Evolutionary conservation across 1,140 invertebrate species (phyloP), one percentile per base, ranked within the genome.

Genomic region (Aphidius gifuensis): DNA sequence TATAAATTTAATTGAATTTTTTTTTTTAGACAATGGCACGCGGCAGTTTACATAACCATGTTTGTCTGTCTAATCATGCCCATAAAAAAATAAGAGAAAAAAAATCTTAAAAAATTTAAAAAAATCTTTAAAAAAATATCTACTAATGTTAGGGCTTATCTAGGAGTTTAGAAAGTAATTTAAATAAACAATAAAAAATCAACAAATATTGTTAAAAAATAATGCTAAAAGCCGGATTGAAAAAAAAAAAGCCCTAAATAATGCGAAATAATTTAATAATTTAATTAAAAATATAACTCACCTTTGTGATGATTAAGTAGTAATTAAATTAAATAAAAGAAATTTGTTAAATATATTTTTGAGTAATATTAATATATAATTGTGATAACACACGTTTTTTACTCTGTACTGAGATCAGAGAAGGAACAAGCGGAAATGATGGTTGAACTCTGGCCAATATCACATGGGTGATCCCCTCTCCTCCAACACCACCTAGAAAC

Each of bases 351-450:
- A 39, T 38, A 54, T 54, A 55, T 49, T 49, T 56, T 62, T 39
- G 11, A 57, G 16, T 43, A n/a, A 42, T 56, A 62, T 53, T 40
- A 59, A 59, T 49, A 56, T 56, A 16, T 47, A 54, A 60, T 44
- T 51, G 49, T 56, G 32, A 40, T 59, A 5, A 11, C 39, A 63
- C 71, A 74, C 75, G 73, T 71, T 75, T 72, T 69, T 69, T 48
- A 40, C 69, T 59, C 45, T 46, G 42, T 65, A 45, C 43, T 53
- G 64, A 74, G 69, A 71, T 45, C 62, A 47, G 50, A 61, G 45
- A 48, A 67, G 53, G 44, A 63, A 70, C 68, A 61, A 60, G 48
- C 56, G 66, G 60, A 64, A 32, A 57, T 38, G 40, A 46, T 21
- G 64, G 64, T 47, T 51, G 38, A 56, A 45, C 60, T 46, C 58